Conservation (phyloP, 2,888 invertebrate species). For the Cataglyphis altisquamis region DNA sequence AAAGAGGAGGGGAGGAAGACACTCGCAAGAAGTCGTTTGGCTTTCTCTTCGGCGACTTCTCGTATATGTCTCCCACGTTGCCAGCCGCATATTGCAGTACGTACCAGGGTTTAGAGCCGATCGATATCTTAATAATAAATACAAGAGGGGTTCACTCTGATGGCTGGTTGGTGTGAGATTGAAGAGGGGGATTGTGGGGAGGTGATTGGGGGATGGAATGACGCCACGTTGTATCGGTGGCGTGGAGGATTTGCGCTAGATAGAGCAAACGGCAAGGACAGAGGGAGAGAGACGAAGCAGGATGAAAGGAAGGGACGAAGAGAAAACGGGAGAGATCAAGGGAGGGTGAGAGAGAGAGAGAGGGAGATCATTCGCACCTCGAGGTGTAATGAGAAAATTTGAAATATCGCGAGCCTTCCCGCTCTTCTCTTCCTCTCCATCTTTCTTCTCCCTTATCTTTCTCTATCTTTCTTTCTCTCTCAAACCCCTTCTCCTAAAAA, state of each 20-base stretch:
- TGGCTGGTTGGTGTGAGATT: constrained; percentile 85
- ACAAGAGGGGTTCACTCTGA: constrained; percentile 84
- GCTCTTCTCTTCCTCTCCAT: constrained; percentile 52
- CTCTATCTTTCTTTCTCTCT: constrained; percentile 45
- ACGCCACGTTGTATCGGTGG: constrained; percentile 70
- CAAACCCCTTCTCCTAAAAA: constrained; percentile 63
- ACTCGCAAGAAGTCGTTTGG: constrained; percentile 50
- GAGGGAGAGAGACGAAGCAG: constrained; percentile 58
- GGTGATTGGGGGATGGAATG: constrained; percentile 78
- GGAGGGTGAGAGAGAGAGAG: constrained; percentile 56
- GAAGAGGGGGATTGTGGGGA: constrained; percentile 79
- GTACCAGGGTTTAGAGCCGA: constrained; percentile 81
- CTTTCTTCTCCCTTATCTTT: constrained; percentile 32
- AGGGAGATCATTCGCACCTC: constrained; percentile 85
- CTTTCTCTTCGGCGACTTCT: constrained; percentile 64
- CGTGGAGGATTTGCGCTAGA: constrained; percentile 67
- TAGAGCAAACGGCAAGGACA: constrained; percentile 55
- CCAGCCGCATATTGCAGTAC: constrained; percentile 77
- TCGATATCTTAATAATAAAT: constrained; percentile 86
- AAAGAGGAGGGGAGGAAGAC: background rate
- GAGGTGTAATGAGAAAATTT: constrained; percentile 86
- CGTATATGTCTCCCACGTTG: constrained; percentile 69
- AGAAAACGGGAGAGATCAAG: constrained; percentile 59
- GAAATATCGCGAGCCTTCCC: constrained; percentile 84
- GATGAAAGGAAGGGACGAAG: constrained; percentile 58